phyloP scores from a whole-genome alignment of 1,140 invertebrate genomes.

The Teleopsis dalmanni region DNA sequence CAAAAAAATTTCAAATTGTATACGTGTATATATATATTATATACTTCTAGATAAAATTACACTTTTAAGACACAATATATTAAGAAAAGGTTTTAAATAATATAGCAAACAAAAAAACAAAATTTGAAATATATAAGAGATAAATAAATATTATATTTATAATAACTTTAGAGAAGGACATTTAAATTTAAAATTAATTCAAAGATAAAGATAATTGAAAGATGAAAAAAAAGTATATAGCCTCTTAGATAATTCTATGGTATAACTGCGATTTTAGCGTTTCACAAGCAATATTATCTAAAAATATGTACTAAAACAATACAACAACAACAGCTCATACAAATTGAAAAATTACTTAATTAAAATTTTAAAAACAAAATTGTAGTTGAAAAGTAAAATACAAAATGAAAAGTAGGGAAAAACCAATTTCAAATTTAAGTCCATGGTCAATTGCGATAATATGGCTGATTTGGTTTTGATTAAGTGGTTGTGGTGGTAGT shows the following conservation, averaged over 20 bases:
- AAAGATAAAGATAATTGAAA: neutral
- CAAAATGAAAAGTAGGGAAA: neutral
- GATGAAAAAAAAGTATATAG: neutral
- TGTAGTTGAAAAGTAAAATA: neutral
- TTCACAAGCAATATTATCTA: conserved; percentile 1
- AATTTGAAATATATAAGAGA: neutral
- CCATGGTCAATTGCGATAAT: neutral
- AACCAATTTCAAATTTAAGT: conserved; percentile 6
- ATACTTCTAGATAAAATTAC: no score
- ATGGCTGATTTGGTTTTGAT: neutral
- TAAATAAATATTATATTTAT: neutral
- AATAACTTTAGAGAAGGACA: neutral
- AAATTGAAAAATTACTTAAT: neutral
- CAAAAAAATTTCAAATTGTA: no score
- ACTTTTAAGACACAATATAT: no score
- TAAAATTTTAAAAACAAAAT: neutral
- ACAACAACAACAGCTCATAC: conserved; percentile 2
- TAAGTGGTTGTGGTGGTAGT: neutral
- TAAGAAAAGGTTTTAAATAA: neutral
- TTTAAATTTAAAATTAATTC: neutral
- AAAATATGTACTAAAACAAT: neutral
- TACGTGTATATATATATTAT: no score
- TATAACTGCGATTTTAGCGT: no score
- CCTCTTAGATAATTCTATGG: no score
- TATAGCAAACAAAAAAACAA: neutral